Evolutionary conservation across 2,113 vertebrate species (phyloP).

Genomic region (Dromaius novaehollandiae): DNA sequence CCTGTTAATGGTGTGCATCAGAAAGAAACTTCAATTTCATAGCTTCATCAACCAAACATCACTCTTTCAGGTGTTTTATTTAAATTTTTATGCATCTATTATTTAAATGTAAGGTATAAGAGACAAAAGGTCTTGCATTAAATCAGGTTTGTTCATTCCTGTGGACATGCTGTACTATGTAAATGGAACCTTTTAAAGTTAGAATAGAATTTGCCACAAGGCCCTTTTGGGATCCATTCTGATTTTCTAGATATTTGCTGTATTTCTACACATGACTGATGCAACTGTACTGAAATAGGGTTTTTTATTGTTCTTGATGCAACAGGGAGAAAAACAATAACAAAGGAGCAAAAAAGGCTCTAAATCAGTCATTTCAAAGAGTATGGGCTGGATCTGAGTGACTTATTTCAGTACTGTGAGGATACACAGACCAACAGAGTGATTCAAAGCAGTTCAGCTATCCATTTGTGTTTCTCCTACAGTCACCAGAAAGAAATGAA

Average conservation of each 20-base stretch:
- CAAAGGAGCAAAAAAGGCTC: background rate
- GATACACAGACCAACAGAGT: background rate
- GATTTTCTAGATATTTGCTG: conserved; percentile 26
- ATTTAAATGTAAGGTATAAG: background rate
- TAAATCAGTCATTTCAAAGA: conserved; percentile 22
- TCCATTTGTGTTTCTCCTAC: background rate
- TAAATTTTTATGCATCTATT: background rate
- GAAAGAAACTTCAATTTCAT: background rate
- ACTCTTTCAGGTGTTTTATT: background rate
- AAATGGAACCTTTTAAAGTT: conserved; percentile 30
- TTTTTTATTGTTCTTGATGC: background rate
- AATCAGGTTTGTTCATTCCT: conserved; percentile 4
- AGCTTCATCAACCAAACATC: background rate
- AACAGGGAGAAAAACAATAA: background rate
- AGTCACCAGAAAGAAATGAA: background rate
- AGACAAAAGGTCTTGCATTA: conserved; percentile 2
- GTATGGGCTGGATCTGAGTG: background rate
- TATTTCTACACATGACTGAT: background rate
- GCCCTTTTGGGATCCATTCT: conserved; percentile 37
- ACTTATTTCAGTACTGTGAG: background rate
- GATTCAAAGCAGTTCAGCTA: background rate
- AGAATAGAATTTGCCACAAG: background rate
- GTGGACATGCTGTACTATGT: background rate
- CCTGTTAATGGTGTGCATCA: background rate
- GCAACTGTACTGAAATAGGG: background rate